A percentile compares a stretch with the other conserved stretches of the same genome.
These are phyloP conservation scores for Aphaenogaster rudis DNA, from an alignment of 1,140 invertebrate species.

Conservation along the genomic window DNA sequence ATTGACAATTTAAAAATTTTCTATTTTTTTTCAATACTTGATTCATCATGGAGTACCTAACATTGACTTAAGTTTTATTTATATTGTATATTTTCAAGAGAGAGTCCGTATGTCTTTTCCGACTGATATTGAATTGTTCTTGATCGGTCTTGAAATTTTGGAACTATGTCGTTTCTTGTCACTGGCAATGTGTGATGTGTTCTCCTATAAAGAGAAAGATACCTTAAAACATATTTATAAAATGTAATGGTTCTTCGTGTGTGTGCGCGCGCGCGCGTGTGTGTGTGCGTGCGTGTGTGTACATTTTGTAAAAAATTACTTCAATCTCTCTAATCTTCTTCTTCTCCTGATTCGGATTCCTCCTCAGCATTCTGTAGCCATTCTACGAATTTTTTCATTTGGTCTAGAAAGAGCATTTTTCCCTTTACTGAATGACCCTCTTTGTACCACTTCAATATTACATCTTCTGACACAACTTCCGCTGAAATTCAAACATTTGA, in stretches of 20 bases:
- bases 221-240: neutral
- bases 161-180: constrained; percentile 79
- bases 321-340: constrained; percentile 83
- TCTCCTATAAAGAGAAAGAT: constrained; percentile 71
- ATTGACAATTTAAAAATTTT: constrained; percentile 80
- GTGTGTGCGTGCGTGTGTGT: too few species aligned
- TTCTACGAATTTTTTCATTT: constrained; percentile 98
- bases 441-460: constrained; percentile 97
- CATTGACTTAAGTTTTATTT: constrained; percentile 75
- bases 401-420: constrained; percentile 98
- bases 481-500: constrained; percentile 85
- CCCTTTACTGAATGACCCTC: constrained; percentile 97
- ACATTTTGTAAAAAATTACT: constrained; percentile 60
- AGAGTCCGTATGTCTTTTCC: neutral
- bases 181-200: constrained; percentile 81
- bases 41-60: constrained; percentile 70
- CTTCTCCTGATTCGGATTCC: constrained; percentile 89
- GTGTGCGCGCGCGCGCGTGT: too few species aligned
- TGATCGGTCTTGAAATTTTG: constrained; percentile 71
- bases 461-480: constrained; percentile 96
- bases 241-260: neutral
- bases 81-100: constrained; percentile 71
- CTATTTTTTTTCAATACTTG: constrained; percentile 70
- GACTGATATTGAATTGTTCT: constrained; percentile 67
- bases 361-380: constrained; percentile 99